phyloP scores from a whole-genome alignment of 2,888 invertebrate genomes.

The Helleia helle region DNA sequence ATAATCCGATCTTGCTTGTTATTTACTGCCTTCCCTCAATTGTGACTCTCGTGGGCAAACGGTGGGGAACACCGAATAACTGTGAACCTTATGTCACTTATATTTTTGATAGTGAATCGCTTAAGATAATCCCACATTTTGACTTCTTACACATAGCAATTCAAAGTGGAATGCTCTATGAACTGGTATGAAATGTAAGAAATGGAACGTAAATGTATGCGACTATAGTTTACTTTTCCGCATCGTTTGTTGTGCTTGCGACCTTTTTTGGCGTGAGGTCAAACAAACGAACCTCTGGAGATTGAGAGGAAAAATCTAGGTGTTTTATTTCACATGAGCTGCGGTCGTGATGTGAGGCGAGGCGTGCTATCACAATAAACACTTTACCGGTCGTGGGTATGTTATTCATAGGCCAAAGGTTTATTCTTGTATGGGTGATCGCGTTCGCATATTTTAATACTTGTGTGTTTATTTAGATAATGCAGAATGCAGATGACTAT shows the following conservation, averaged over 20 bases:
- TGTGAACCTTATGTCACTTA: slow-evolving; percentile 41
- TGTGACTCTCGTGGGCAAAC: slow-evolving; percentile 41
- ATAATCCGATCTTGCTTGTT: slow-evolving; percentile 71
- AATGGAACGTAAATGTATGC: slow-evolving; percentile 33
- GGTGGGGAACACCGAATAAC: slow-evolving; percentile 32
- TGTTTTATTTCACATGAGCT: slow-evolving; percentile 64
- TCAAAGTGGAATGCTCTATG: slow-evolving; percentile 32
- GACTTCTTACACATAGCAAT: slow-evolving; percentile 38
- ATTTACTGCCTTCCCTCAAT: slow-evolving; percentile 67
- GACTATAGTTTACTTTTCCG: slow-evolving; percentile 44
- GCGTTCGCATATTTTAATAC: slow-evolving; percentile 1
- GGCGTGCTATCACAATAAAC: slow-evolving; percentile 61
- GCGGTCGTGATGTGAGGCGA: slow-evolving; percentile 47
- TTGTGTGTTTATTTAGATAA: slow-evolving; percentile 1
- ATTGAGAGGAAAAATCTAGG: slow-evolving; percentile 66
- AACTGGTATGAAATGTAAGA: too few species aligned
- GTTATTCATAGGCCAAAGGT: slow-evolving; percentile 57
- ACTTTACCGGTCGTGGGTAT: slow-evolving; percentile 51
- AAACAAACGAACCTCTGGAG: slow-evolving; percentile 42
- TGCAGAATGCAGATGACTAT: too few species aligned
- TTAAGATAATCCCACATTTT: slow-evolving; percentile 30
- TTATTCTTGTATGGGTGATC: slow-evolving; percentile 13
- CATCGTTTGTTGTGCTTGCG: slow-evolving; percentile 28
- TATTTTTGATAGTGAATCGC: slow-evolving; percentile 39
- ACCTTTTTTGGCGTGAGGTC: slow-evolving; percentile 29